Percentiles rank a stretch among this genome's conserved stretches.
Conservation (phyloP, 2,888 invertebrate genomes). For the Aquatica leii region DNA sequence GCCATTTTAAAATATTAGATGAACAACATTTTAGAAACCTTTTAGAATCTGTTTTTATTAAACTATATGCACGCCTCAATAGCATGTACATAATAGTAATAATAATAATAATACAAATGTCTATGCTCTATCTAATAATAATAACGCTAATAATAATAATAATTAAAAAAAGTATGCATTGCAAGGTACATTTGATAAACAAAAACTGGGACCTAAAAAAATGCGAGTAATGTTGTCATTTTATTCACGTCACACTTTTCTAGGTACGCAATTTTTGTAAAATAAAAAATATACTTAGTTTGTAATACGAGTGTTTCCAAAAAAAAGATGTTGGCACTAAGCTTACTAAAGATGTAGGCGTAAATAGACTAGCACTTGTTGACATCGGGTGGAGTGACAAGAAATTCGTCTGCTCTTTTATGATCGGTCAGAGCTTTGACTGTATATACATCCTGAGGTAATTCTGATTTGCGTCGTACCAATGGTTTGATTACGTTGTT, state of each 20-base stretch:
- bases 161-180: slow-evolving; percentile 1
- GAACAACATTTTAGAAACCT: slow-evolving; percentile 24
- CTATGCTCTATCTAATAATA: background rate
- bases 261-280: background rate
- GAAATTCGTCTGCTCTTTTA: slow-evolving; percentile 90
- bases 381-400: slow-evolving; percentile 84
- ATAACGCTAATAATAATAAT: background rate
- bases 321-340: slow-evolving; percentile 55
- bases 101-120: background rate
- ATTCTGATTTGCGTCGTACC: slow-evolving; percentile 92
- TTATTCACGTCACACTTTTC: background rate
- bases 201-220: background rate
- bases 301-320: slow-evolving; percentile 16
- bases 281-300: background rate
- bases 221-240: background rate
- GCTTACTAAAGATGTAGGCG: slow-evolving; percentile 50
- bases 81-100: background rate
- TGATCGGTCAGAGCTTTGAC: slow-evolving; percentile 92
- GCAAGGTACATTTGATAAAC: background rate
- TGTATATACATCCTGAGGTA: slow-evolving; percentile 92
- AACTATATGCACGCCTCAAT: background rate
- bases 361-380: slow-evolving; percentile 80
- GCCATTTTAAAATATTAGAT: slow-evolving; percentile 22
- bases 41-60: slow-evolving; percentile 16
- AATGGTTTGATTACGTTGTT: slow-evolving; percentile 86